Evolutionary conservation across 2,888 invertebrate genomes (phyloP).

Genomic region (Stenotaenia linearis): DNA sequence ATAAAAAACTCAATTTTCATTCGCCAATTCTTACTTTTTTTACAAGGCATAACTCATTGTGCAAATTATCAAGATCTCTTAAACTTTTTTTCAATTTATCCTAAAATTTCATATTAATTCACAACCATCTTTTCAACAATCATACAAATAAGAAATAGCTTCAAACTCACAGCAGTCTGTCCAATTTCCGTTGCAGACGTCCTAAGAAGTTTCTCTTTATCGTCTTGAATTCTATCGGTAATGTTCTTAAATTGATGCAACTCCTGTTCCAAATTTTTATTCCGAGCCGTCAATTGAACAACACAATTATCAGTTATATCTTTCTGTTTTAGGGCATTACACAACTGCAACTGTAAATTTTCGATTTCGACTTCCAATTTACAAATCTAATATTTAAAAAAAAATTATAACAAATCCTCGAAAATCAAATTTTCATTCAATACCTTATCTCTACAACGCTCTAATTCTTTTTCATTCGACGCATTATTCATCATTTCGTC

Average conservation of each 20-base stretch:
- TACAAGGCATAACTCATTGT: background rate
- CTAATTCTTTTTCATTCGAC: background rate
- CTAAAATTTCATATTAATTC: background rate
- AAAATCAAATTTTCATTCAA: background rate
- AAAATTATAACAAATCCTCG: background rate
- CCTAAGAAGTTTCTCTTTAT: background rate
- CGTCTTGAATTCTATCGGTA: background rate
- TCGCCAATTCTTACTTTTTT: background rate
- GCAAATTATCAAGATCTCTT: background rate
- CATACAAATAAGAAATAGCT: no score
- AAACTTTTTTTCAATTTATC: constrained; percentile 1
- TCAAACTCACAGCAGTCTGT: background rate
- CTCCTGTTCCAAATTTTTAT: constrained; percentile 14
- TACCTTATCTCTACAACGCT: background rate
- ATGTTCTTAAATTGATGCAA: background rate
- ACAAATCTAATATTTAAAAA: background rate
- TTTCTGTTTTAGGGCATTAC: background rate
- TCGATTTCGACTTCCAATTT: background rate
- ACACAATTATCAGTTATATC: background rate
- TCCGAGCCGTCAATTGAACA: background rate
- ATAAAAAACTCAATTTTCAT: background rate
- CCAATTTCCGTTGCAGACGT: background rate
- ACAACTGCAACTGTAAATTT: background rate
- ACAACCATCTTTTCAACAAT: background rate
- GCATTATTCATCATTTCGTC: background rate